Evolutionary conservation across 2,113 vertebrate species (phyloP).

Genomic region (Notothenia rossii): DNA sequence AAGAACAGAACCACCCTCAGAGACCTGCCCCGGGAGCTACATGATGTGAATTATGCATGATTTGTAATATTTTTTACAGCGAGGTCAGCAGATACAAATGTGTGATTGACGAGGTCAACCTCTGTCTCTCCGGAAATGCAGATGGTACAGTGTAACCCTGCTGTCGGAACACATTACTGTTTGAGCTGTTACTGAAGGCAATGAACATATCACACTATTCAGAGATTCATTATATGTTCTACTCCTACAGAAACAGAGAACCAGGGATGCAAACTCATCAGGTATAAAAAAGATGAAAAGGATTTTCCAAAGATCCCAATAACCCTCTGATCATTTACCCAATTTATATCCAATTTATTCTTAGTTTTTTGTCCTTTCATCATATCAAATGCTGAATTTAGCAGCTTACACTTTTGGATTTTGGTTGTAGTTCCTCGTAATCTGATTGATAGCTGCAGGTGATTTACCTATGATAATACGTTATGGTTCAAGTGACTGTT

Average conservation of each 20-base stretch:
- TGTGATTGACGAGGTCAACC: slow-evolving; percentile 42
- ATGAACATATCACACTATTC: not conserved
- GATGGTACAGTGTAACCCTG: not conserved
- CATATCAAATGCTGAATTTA: too few species aligned
- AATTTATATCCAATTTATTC: too few species aligned
- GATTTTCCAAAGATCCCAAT: too few species aligned
- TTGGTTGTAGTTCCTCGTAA: too few species aligned
- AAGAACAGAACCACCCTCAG: slow-evolving; percentile 3
- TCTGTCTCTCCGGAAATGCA: slow-evolving; percentile 24
- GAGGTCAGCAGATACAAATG: slow-evolving; percentile 4
- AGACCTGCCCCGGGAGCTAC: slow-evolving; percentile 13
- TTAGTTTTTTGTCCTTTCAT: too few species aligned
- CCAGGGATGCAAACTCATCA: too few species aligned
- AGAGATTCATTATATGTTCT: not conserved
- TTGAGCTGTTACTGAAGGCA: slow-evolving; percentile 3
- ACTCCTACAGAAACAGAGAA: not conserved
- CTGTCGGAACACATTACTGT: slow-evolving; percentile 4
- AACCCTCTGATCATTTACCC: too few species aligned
- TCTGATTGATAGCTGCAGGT: too few species aligned
- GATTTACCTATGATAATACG: too few species aligned
- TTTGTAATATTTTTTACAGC: slow-evolving; percentile 29
- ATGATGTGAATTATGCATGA: slow-evolving; percentile 44
- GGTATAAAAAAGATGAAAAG: too few species aligned
- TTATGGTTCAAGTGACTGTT: too few species aligned
- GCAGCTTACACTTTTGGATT: too few species aligned